phyloP scores from a whole-genome alignment of 2,888 invertebrate genomes.

The Harpalus rubripes region DNA sequence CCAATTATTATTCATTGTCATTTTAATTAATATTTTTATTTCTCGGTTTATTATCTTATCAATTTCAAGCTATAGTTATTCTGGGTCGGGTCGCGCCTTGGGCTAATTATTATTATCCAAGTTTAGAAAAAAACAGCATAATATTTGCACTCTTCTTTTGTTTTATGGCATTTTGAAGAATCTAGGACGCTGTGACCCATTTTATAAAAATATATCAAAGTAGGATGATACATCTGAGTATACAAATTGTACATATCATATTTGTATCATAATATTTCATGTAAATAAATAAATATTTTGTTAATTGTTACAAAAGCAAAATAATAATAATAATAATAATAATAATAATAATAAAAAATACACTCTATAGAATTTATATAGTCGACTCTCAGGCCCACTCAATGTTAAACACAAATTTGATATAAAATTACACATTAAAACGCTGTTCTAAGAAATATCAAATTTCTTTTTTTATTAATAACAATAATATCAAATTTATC shows the following conservation, averaged over 20 bases:
- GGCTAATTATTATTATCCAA: constrained; percentile 41
- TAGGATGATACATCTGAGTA: constrained; percentile 16
- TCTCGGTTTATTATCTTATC: constrained; percentile 29
- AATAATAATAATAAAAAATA: too few relatives aligned
- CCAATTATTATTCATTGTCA: constrained; percentile 9
- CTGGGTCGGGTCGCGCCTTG: constrained; percentile 45
- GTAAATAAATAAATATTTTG: too few relatives aligned
- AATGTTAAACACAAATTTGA: too few relatives aligned
- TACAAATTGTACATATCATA: background rate
- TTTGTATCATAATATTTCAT: too few relatives aligned
- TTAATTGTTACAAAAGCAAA: too few relatives aligned
- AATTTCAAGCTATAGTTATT: constrained; percentile 18
- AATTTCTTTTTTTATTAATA: too few relatives aligned
- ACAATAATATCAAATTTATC: too few relatives aligned
- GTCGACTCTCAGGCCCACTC: too few relatives aligned
- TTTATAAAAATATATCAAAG: constrained; percentile 44
- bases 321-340: too few relatives aligned
- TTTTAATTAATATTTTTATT: constrained; percentile 30
- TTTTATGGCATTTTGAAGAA: constrained; percentile 41
- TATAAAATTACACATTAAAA: too few relatives aligned
- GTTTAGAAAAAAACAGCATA: constrained; percentile 38
- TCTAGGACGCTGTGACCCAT: constrained; percentile 34
- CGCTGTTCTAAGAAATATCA: too few relatives aligned
- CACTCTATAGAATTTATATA: too few relatives aligned
- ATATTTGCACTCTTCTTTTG: constrained; percentile 17